Percentiles rank a stretch among this genome's conserved stretches.
These are phyloP conservation scores for Antedon bifida DNA, from an alignment of 35 echinoderm and acorn worm genomes.

Conservation along the genomic window DNA sequence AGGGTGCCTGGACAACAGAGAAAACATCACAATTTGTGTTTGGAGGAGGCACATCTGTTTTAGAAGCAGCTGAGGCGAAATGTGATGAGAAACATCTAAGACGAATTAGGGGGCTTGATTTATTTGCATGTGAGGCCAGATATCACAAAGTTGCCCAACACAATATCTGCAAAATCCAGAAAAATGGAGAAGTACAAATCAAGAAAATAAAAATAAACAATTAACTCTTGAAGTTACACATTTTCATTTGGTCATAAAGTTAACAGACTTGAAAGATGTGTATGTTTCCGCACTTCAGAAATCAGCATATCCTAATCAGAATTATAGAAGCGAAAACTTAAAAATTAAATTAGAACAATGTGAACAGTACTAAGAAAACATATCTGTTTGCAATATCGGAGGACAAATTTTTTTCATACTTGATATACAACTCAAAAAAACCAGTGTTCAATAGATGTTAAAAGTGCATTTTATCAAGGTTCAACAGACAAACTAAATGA, in stretches of 20 bases:
- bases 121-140: slow-evolving; percentile 17
- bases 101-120: slow-evolving; percentile 12
- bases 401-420: too few relatives aligned
- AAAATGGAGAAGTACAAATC: background rate
- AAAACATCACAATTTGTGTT: background rate
- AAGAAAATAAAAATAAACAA: background rate
- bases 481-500: background rate
- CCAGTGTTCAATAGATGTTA: background rate
- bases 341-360: background rate
- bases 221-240: background rate
- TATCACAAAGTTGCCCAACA: slow-evolving; percentile 3
- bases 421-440: too few relatives aligned
- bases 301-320: background rate
- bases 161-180: background rate
- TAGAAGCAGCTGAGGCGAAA: background rate
- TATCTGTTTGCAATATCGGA: too few relatives aligned
- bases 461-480: background rate
- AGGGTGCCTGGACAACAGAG: background rate
- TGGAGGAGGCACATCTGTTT: background rate
- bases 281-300: too few relatives aligned
- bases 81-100: background rate
- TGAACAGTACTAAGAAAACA: too few relatives aligned
- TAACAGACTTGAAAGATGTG: too few relatives aligned
- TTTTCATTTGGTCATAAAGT: too few relatives aligned
- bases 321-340: background rate